phyloP scores from a whole-genome alignment of 2,888 invertebrate species.

The Thalpophila matura region DNA sequence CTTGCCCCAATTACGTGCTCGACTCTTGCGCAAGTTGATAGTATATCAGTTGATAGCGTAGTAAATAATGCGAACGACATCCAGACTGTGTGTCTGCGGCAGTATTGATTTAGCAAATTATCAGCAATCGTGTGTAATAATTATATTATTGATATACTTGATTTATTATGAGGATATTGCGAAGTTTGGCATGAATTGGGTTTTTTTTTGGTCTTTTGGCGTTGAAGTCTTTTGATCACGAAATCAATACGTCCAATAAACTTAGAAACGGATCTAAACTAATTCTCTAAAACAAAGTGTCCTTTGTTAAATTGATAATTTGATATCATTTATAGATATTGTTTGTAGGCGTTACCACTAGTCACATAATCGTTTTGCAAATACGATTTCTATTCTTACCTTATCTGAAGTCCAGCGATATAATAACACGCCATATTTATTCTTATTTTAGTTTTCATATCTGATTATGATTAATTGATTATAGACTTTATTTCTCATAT shows the following conservation, averaged over 20 bases:
- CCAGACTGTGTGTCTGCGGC: conserved; percentile 58
- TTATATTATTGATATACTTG: conserved; percentile 11
- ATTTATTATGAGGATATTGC: conserved; percentile 5
- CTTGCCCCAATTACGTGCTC: conserved; percentile 74
- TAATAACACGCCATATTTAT: neutral
- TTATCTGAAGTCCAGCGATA: neutral
- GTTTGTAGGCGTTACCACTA: conserved; percentile 1
- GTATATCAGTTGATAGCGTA: conserved; percentile 66
- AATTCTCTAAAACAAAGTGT: neutral
- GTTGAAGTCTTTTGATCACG: too few species aligned
- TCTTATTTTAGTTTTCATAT: conserved; percentile 7
- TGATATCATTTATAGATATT: neutral
- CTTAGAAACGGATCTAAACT: neutral
- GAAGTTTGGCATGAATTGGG: neutral
- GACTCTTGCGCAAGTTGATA: conserved; percentile 70
- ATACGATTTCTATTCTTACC: conserved; percentile 8
- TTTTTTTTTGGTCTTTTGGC: neutral
- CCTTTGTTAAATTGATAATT: neutral
- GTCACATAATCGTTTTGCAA: neutral
- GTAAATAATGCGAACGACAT: conserved; percentile 61
- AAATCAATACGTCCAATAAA: too few species aligned
- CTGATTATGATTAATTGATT: too few species aligned
- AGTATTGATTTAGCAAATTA: conserved; percentile 52
- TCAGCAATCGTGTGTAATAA: conserved; percentile 31
- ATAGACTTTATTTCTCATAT: too few species aligned